phyloP scores from a whole-genome alignment of 2,888 invertebrate species.

The Amiota mariae region DNA sequence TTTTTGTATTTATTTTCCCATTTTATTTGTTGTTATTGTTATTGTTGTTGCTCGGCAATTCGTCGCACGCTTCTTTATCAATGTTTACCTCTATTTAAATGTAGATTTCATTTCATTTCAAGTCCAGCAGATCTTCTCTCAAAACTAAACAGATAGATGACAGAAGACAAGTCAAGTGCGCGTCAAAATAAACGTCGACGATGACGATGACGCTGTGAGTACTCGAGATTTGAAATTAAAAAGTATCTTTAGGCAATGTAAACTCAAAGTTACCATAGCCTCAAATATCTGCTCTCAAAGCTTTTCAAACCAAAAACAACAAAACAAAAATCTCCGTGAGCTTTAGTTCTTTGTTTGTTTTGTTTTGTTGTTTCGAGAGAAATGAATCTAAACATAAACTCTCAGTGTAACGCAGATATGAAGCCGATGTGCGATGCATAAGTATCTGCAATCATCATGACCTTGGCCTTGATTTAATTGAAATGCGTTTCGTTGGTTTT shows the following conservation, averaged over 20 bases:
- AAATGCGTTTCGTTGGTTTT: constrained; percentile 51
- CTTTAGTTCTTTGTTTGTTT: too few relatives aligned
- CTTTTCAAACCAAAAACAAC: too few relatives aligned
- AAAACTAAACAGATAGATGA: too few relatives aligned
- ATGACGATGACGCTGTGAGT: too few relatives aligned
- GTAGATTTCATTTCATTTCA: constrained; percentile 28
- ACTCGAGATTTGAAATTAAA: too few relatives aligned
- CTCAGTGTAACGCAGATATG: constrained; percentile 46
- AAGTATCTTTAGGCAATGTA: too few relatives aligned
- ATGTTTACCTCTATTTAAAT: constrained; percentile 33
- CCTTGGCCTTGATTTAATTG: constrained; percentile 66
- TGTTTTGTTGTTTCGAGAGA: not conserved
- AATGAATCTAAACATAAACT: constrained; percentile 19
- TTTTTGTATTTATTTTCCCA: not conserved
- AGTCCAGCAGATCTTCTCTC: constrained; percentile 19
- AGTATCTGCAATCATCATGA: constrained; percentile 44
- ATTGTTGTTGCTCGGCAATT: not conserved
- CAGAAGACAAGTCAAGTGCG: not conserved
- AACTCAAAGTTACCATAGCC: too few relatives aligned
- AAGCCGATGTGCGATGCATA: constrained; percentile 33
- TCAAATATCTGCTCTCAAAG: too few relatives aligned
- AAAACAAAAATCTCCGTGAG: too few relatives aligned
- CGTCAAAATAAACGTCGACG: not conserved
- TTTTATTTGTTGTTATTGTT: not conserved
- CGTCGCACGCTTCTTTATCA: constrained; percentile 31